Base-by-base conservation (phyloP, 2,113 vertebrate species). In the Saccopteryx leptura region DNA sequence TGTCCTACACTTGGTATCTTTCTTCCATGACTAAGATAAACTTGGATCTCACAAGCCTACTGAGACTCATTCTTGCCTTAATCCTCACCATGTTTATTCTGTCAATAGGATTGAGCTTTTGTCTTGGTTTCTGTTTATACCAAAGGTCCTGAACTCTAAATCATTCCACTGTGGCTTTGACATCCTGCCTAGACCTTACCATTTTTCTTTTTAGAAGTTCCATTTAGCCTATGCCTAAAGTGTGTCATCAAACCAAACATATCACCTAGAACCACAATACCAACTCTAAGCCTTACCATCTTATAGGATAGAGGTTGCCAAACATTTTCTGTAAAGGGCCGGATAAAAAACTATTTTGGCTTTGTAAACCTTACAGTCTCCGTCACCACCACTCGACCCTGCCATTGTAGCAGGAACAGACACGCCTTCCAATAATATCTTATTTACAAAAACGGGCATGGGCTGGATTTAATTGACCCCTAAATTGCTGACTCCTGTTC, bases 391-490 rank as follows among this genome's bases (percentile, higher is more conserved):
- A 18, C 8, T 88, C 50, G 80, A 3, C 85, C 65, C 54, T 92
- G 24, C 8, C 71, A 61, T 33, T 18, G n/a, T 61, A 76, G 48
- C 23, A 21, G 9, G 12, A 90, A 68, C 5, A 88, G 50, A 72
- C 13, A 10, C 50, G 19, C 48, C n/a, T 78, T 69, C 39, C 63
- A n/a, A 60, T 89, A 86, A 88, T 88, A 23, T 15, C 24, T 80
- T 61, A 76, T 85, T 92, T 90, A 92, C 4, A 78, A 95, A 93
- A 66, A 88, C 10, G 39, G 28, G 66, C 15, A 19, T n/a, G 33
- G 19, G 21, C 26, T 66, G 17, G 33, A 76, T 76, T 71, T 91
- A 76, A 46, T 26, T 14, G 65, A 81, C 11, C 21, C 10, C 39
- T 46, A 56, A 46, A 76, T 72, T 87, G 31, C 60, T 85, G 13